A percentile compares a stretch with the other conserved stretches of the same genome.
Conservation (phyloP, 2,797 vertebrate genomes). For the Microtus agrestis region DNA sequence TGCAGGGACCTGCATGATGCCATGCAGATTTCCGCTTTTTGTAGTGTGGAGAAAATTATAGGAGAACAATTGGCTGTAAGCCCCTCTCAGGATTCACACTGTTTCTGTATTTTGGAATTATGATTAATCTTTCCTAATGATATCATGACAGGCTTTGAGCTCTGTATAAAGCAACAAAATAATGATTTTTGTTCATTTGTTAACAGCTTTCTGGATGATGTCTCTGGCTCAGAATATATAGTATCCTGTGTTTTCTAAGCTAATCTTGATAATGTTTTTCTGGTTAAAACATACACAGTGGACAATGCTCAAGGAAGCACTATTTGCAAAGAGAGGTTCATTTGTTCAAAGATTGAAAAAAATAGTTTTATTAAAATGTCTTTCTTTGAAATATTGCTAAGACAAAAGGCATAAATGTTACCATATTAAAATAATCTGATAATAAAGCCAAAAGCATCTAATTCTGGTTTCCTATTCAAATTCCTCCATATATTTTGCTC, state of each 20-base stretch:
- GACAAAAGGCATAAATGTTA: background rate
- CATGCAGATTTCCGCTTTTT: background rate
- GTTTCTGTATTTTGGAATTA: background rate
- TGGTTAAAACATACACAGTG: background rate
- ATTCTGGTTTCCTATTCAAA: background rate
- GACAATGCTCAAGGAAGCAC: background rate
- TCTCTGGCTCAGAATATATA: background rate
- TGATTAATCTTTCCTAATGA: background rate
- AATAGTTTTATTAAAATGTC: background rate
- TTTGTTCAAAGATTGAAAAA: background rate
- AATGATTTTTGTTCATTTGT: background rate
- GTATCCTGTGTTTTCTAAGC: background rate
- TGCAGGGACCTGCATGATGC: background rate
- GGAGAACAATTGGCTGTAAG: background rate
- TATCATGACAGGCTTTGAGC: background rate
- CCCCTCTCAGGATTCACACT: background rate
- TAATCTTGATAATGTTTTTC: background rate
- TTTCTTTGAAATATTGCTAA: background rate
- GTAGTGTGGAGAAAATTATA: background rate
- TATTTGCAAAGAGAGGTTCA: background rate
- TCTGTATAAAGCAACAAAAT: background rate
- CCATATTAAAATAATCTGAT: background rate
- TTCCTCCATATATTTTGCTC: background rate
- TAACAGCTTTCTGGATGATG: background rate
- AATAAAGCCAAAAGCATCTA: background rate